Evolutionary conservation across 2,113 vertebrate genomes (phyloP).

Genomic region (Asarcornis scutulata): DNA sequence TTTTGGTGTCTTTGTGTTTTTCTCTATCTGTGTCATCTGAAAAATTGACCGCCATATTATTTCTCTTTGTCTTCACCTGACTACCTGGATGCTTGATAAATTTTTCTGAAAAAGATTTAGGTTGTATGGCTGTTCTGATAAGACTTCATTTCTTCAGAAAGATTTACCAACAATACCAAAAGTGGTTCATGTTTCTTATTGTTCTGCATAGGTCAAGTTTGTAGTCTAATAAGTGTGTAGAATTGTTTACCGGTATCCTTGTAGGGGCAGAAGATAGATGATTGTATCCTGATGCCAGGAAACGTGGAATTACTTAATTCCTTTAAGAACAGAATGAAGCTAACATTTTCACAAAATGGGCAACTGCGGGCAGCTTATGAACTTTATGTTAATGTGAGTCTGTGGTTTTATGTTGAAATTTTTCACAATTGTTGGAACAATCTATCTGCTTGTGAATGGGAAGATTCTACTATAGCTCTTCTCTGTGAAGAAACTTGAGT

Average conservation of each 20-base stretch:
- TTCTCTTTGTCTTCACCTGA: not conserved
- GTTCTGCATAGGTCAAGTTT: not conserved
- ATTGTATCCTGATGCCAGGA: not conserved
- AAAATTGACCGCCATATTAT: not conserved
- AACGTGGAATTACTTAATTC: not conserved
- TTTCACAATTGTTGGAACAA: not conserved
- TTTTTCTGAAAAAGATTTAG: accelerated
- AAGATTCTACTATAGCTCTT: not conserved
- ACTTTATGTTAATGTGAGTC: not conserved
- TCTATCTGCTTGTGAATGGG: not conserved
- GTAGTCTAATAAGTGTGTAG: not conserved
- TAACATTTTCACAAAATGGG: not conserved
- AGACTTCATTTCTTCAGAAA: not conserved
- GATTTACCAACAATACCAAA: not conserved
- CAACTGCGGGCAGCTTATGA: not conserved
- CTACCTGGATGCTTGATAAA: not conserved
- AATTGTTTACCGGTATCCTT: not conserved
- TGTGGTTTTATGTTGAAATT: not conserved
- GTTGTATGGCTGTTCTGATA: not conserved
- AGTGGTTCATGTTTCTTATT: not conserved
- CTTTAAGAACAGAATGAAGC: not conserved
- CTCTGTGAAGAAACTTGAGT: not conserved
- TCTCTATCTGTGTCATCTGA: not conserved
- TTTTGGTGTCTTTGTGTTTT: not conserved
- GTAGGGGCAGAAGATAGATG: not conserved